phyloP scores from a whole-genome alignment of 2,888 invertebrate genomes.

The Oscheius sp. region DNA sequence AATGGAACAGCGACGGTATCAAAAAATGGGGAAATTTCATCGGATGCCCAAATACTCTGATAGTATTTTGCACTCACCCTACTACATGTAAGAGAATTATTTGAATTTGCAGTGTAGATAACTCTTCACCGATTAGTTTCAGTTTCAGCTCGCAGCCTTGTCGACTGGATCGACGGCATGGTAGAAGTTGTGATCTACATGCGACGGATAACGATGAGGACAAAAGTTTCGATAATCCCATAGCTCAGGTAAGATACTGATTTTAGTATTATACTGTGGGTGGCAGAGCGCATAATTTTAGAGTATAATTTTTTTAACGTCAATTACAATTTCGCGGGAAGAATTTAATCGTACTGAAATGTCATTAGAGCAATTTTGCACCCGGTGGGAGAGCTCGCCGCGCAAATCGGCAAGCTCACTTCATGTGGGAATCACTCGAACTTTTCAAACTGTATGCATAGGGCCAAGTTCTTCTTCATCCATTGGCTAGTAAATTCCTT shows the following conservation, averaged over 20 bases:
- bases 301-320: too few relatives aligned
- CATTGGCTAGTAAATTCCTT: too few relatives aligned
- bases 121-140: background rate
- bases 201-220: slow-evolving; percentile 45
- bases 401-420: too few relatives aligned
- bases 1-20: slow-evolving; percentile 2
- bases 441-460: too few relatives aligned
- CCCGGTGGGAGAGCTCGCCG: too few relatives aligned
- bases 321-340: too few relatives aligned
- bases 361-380: too few relatives aligned
- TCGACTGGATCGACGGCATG: slow-evolving; percentile 58
- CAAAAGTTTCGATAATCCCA: slow-evolving; percentile 57
- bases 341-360: too few relatives aligned
- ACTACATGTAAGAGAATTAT: slow-evolving; percentile 13
- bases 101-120: background rate
- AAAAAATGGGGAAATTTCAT: slow-evolving; percentile 13
- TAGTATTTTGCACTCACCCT: slow-evolving; percentile 34
- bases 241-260: slow-evolving; percentile 53
- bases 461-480: too few relatives aligned
- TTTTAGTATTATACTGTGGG: too few relatives aligned
- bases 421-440: too few relatives aligned
- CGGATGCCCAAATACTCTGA: slow-evolving; percentile 31
- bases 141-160: slow-evolving; percentile 53
- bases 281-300: too few relatives aligned
- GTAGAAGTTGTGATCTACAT: slow-evolving; percentile 64